Evolutionary conservation across 1,140 invertebrate genomes (phyloP).

Genomic region (Chelonus insularis): DNA sequence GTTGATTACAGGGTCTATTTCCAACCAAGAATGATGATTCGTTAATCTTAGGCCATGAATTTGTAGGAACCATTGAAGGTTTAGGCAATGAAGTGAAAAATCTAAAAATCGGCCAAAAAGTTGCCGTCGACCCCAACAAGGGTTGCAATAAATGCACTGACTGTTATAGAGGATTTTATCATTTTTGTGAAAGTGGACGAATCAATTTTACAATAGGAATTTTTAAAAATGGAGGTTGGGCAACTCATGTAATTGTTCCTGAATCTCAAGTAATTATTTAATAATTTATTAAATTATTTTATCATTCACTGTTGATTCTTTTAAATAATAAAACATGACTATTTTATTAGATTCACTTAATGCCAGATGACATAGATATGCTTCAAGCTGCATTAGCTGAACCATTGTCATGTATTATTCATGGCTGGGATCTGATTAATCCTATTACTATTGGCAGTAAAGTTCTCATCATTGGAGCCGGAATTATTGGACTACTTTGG

Average conservation of each 20-base stretch:
- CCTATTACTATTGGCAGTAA: slow-evolving; percentile 64
- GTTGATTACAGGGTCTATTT: slow-evolving; percentile 71
- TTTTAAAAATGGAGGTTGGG: slow-evolving; percentile 69
- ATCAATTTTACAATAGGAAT: slow-evolving; percentile 69
- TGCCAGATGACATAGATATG: slow-evolving; percentile 47
- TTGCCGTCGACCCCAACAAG: slow-evolving; percentile 70
- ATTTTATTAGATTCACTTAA: slow-evolving; percentile 36
- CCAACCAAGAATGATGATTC: slow-evolving; percentile 62
- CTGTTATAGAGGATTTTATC: slow-evolving; percentile 66
- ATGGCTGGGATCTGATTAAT: slow-evolving; percentile 66
- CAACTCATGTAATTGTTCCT: slow-evolving; percentile 65
- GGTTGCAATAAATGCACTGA: slow-evolving; percentile 65
- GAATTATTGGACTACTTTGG: slow-evolving; percentile 74
- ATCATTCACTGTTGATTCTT: not conserved
- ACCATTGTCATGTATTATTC: slow-evolving; percentile 70
- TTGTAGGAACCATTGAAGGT: slow-evolving; percentile 65
- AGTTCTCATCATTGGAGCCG: slow-evolving; percentile 69
- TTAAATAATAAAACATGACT: not conserved
- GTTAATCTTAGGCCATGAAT: slow-evolving; percentile 72
- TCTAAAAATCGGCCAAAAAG: slow-evolving; percentile 67
- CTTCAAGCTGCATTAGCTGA: slow-evolving; percentile 64
- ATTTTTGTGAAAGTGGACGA: slow-evolving; percentile 64
- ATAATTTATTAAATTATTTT: no score
- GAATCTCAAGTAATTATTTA: slow-evolving; percentile 58
- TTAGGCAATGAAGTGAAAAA: slow-evolving; percentile 63